phyloP scores from a whole-genome alignment of 2,797 vertebrate species.

The Clarias pachynema region DNA sequence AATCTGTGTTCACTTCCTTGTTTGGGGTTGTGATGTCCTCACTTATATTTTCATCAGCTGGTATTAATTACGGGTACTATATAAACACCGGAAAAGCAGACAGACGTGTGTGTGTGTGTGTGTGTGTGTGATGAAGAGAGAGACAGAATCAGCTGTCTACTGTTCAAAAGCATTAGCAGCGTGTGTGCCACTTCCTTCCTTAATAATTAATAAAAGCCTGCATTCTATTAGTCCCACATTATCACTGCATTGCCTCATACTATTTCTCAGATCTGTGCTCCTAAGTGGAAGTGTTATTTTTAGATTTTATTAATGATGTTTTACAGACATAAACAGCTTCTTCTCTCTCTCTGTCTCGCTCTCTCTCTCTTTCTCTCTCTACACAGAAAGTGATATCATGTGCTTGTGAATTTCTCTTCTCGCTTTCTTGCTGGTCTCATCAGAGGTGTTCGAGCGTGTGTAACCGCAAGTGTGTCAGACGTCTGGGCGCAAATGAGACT shows the following conservation, averaged over 20 bases:
- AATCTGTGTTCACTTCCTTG: neutral
- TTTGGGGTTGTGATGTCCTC: neutral
- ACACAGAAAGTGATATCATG: constrained; percentile 25
- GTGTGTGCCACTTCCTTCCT: constrained; percentile 68
- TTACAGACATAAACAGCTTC: constrained; percentile 64
- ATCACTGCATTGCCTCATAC: constrained; percentile 64
- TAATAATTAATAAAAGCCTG: constrained; percentile 76
- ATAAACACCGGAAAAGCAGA: too few species aligned
- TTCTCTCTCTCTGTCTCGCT: constrained; percentile 34
- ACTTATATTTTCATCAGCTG: neutral
- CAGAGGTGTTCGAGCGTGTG: constrained; percentile 33
- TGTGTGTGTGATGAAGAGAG: constrained; percentile 27
- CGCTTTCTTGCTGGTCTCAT: constrained; percentile 31
- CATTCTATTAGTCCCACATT: constrained; percentile 73
- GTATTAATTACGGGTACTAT: neutral
- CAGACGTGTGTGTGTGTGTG: neutral
- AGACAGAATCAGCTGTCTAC: constrained; percentile 52
- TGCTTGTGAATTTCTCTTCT: constrained; percentile 30
- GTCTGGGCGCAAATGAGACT: constrained; percentile 24
- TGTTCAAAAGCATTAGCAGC: constrained; percentile 64
- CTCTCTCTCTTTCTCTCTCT: constrained; percentile 18
- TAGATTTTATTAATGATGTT: constrained; percentile 74
- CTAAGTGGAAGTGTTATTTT: constrained; percentile 75
- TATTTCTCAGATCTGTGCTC: constrained; percentile 65
- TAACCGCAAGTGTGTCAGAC: constrained; percentile 36